Base-by-base conservation (phyloP, 2,113 vertebrate genomes). In the Oxygymnocypris stewartii region DNA sequence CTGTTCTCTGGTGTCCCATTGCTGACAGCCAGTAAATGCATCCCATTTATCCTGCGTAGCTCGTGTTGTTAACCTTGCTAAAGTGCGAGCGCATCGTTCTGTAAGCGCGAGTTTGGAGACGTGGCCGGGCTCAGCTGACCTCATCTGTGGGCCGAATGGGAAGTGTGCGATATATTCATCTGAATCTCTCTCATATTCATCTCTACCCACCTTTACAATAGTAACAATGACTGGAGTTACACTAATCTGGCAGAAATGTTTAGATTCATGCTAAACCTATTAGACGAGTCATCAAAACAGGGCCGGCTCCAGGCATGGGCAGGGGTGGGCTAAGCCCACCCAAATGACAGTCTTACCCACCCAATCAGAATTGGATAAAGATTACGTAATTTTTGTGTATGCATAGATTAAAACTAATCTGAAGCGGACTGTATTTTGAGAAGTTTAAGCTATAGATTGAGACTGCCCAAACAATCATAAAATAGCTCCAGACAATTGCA, bases 11-110 rank as follows among this genome's bases (percentile, higher is more conserved):
- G 23, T 78, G 87, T 82, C 71, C 63, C 61, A 13, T 25, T 59
- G 44, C 83, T 90, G 84, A 87, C 82, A 89, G 84, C 49, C 75
- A n/a, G 69, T 47, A 88, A 69, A 59, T 49, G 84, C 23, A 79
- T 61, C 47, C 14, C 83, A 78, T 89, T 90, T 83, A 83, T 37
- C 85, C 69, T 86, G 31, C 44, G 13, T 35, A 67, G 71, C 78
- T 83, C 63, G 28, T 40, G 83, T 80, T 86, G 79, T 87, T 87
- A 87, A 87, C 85, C 76, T 69, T 86, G 69, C 47, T 87, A 25
- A 81, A 75, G 54, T 28, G 63, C 40, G 0, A 63, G 57, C 23
- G 51, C 51, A 31, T 63, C 9, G 6, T 49, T 76, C 74, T 84
- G 75, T 25, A 42, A 61, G 28, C 9, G 37, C 20, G 51, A 44